Conservation (phyloP, 2,797 vertebrate species). For the Cyclura pinguis region DNA sequence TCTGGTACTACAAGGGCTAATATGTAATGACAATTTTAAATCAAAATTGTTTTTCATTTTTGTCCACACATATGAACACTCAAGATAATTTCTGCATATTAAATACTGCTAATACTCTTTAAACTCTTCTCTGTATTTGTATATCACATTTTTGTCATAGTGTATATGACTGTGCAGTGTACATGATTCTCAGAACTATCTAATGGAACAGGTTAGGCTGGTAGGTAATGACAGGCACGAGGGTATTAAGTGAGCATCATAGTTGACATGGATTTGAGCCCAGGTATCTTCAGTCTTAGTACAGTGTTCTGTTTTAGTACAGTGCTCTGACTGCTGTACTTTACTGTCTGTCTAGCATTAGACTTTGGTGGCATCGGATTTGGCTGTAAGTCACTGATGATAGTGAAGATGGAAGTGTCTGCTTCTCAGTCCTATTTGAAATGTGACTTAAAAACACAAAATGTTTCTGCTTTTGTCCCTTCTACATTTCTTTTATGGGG, state of each 20-base stretch:
- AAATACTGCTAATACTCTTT: not conserved
- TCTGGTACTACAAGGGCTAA: not conserved
- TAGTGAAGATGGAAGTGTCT: not conserved
- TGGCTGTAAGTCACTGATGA: not conserved
- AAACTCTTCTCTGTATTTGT: not conserved
- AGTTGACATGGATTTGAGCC: not conserved
- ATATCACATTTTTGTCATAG: not conserved
- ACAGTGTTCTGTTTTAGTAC: not conserved
- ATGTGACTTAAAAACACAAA: not conserved
- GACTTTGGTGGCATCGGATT: not conserved
- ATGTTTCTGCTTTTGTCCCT: not conserved
- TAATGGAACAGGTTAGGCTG: not conserved
- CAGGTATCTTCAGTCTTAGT: not conserved
- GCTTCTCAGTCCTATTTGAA: not conserved
- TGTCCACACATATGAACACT: not conserved
- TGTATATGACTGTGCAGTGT: no score
- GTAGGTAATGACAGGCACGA: not conserved
- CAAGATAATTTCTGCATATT: not conserved
- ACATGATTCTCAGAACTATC: not conserved
- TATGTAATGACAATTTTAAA: not conserved
- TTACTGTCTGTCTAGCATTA: not conserved
- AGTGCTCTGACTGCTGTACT: not conserved
- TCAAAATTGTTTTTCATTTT: not conserved
- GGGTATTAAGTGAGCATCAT: not conserved
- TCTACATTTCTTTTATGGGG: not conserved